Conservation (phyloP, 2,113 vertebrate species). For the Microcebus tavaratra region DNA sequence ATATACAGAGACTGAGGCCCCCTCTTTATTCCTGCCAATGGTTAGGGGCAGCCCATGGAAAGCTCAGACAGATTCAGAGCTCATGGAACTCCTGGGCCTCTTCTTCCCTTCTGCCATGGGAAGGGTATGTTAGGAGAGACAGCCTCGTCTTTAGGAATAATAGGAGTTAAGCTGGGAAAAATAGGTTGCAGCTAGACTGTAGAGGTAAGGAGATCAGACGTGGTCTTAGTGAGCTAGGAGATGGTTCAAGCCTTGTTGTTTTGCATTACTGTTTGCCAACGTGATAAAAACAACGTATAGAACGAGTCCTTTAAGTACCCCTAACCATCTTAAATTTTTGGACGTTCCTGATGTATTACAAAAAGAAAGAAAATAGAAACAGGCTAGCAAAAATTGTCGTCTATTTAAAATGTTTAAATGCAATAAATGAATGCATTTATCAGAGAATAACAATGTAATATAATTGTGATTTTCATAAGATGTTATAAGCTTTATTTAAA, state of each 20-base stretch:
- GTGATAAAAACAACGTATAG: background rate
- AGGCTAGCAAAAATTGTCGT: background rate
- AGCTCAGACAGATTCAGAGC: background rate
- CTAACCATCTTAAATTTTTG: background rate
- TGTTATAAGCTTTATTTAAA: background rate
- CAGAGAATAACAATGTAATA: background rate
- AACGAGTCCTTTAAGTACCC: background rate
- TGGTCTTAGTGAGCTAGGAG: background rate
- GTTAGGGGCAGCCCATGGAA: background rate
- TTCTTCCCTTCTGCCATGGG: background rate
- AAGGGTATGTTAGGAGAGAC: background rate
- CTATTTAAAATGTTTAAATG: background rate
- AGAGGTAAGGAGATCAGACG: background rate
- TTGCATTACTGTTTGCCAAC: background rate
- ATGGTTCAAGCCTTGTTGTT: background rate
- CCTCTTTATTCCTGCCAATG: background rate
- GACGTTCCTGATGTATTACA: background rate
- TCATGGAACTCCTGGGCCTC: background rate
- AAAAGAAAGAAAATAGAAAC: slow-evolving; percentile 19
- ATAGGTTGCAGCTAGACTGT: background rate
- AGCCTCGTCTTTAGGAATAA: background rate
- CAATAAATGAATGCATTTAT: background rate
- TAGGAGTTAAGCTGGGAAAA: background rate
- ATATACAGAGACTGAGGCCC: rapidly evolving
- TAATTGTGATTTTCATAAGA: background rate